These are phyloP conservation scores for Littorina saxatilis DNA, from an alignment of 1,140 invertebrate genomes.

Conservation along the genomic window DNA sequence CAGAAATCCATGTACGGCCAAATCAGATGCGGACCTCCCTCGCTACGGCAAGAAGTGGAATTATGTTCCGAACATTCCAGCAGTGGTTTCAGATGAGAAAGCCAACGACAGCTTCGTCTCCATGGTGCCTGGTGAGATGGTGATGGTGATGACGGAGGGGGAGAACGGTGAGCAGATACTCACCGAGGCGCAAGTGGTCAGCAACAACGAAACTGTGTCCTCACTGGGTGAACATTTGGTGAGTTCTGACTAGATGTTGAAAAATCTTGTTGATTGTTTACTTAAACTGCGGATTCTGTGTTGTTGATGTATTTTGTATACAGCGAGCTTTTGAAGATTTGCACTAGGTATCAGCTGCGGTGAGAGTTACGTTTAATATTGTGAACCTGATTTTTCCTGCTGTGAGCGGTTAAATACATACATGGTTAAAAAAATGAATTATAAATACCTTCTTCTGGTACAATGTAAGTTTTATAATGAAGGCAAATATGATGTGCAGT, in stretches of 20 bases:
- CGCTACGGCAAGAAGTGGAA: constrained; percentile 70
- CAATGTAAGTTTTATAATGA: no score
- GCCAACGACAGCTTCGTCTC: background rate
- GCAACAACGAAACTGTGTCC: constrained; percentile 30
- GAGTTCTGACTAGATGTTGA: background rate
- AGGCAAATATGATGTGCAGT: no score
- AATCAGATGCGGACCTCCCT: constrained; percentile 69
- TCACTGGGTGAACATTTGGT: background rate
- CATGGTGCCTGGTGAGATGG: constrained; percentile 20
- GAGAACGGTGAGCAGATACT: constrained; percentile 28
- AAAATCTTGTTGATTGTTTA: no score
- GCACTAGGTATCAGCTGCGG: no score
- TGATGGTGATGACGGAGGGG: constrained; percentile 15
- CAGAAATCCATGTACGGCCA: constrained; percentile 69
- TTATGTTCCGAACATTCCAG: constrained; percentile 56
- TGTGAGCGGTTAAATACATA: no score
- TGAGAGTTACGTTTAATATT: no score
- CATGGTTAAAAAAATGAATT: no score
- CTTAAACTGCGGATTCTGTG: background rate
- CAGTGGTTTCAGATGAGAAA: constrained; percentile 41
- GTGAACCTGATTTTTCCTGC: no score
- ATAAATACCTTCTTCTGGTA: no score
- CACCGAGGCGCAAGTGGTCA: constrained; percentile 37
- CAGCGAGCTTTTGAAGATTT: no score
- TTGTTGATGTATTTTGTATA: no score